phyloP scores from a whole-genome alignment of 2,113 vertebrate species.

The Aramus guarauna region DNA sequence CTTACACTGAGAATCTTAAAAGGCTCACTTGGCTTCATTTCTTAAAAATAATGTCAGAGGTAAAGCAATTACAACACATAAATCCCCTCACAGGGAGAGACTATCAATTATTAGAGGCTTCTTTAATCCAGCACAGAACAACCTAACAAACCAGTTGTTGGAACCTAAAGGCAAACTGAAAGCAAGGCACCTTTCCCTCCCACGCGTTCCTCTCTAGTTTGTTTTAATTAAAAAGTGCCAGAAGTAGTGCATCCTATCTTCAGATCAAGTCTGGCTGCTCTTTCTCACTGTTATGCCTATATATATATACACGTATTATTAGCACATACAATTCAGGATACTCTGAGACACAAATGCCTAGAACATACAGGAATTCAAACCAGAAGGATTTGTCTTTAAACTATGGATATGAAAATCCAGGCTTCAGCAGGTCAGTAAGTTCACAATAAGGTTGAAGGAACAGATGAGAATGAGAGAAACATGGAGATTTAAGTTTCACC shows the following conservation, averaged over 20 bases:
- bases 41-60: neutral
- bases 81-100: neutral
- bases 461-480: neutral
- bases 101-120: neutral
- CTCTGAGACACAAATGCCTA: neutral
- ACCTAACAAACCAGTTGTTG: conserved; percentile 26
- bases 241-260: neutral
- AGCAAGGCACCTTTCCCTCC: neutral
- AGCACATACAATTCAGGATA: neutral
- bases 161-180: conserved; percentile 25
- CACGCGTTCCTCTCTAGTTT: neutral
- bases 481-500: neutral
- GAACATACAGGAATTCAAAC: neutral
- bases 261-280: neutral
- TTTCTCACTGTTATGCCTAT: neutral
- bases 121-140: conserved; percentile 14
- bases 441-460: neutral
- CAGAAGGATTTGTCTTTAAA: neutral
- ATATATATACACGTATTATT: no score
- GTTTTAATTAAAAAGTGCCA: conserved; percentile 16
- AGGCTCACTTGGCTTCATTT: neutral
- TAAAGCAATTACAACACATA: neutral
- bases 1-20: neutral
- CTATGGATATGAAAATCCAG: neutral
- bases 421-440: neutral